A percentile compares a stretch with the other conserved stretches of the same genome.
phyloP scores from a whole-genome alignment of 2,113 vertebrate species.

The Nothoprocta perdicaria region DNA sequence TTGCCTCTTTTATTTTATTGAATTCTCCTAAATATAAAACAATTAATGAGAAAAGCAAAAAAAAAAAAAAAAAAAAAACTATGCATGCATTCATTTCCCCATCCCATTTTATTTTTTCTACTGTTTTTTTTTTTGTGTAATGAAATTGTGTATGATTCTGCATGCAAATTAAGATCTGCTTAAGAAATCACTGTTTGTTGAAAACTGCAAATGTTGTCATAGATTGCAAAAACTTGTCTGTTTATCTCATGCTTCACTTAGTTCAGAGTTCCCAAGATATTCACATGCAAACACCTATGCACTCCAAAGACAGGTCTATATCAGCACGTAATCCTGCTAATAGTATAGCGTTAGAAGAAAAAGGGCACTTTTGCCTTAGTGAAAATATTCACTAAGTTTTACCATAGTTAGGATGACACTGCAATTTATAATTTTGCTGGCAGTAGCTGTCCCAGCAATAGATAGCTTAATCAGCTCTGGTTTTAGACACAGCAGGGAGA shows the following conservation, averaged over 20 bases:
- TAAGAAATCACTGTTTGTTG: neutral
- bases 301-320: neutral
- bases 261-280: neutral
- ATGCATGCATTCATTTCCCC: neutral
- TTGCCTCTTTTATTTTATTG: neutral
- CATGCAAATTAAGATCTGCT: neutral
- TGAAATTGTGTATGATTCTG: neutral
- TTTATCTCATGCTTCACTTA: neutral
- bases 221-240: neutral
- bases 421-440: neutral
- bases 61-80: no score
- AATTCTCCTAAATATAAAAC: neutral
- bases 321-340: neutral
- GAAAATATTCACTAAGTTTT: neutral
- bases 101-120: neutral
- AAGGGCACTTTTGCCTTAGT: neutral
- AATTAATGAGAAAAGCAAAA: neutral
- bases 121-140: neutral
- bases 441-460: neutral
- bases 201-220: neutral
- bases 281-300: neutral
- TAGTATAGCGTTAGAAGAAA: neutral
- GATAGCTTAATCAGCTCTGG: neutral
- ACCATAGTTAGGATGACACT: neutral
- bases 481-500: neutral